Conservation (phyloP, 2,113 vertebrate species). For the Oreocharis arfaki region DNA sequence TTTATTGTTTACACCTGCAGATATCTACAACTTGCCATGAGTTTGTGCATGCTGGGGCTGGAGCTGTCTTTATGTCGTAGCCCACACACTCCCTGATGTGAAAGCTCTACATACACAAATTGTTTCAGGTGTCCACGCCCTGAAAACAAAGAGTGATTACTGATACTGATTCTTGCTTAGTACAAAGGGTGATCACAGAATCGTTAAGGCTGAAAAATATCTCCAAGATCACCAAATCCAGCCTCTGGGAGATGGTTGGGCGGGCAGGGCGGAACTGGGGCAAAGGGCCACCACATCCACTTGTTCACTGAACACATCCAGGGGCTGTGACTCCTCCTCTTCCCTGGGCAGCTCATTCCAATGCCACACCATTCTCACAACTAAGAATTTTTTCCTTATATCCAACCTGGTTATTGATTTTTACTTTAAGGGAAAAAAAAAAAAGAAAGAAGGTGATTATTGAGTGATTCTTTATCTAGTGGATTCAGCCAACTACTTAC, state of each 20-base stretch:
- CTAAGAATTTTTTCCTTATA: not conserved
- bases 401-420: not conserved
- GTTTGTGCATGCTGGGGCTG: not conserved
- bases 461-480: not conserved
- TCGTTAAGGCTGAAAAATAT: not conserved
- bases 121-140: not conserved
- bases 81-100: not conserved
- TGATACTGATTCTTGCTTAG: not conserved
- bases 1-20: not conserved
- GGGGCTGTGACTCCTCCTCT: not conserved
- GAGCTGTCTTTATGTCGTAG: not conserved
- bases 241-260: fast-evolving
- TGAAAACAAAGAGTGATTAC: not conserved
- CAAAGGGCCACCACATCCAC: not conserved
- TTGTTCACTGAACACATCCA: not conserved
- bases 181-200: not conserved
- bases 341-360: not conserved
- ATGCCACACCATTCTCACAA: not conserved
- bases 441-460: not conserved
- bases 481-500: not conserved
- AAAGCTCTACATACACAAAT: fast-evolving
- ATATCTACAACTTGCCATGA: not conserved
- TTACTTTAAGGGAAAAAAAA: not conserved
- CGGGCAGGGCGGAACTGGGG: fast-evolving
- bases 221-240: not conserved